Percentiles rank a stretch among this genome's conserved stretches.
Conservation (phyloP, 1,140 invertebrate species). For the Pteromalus puparum region DNA sequence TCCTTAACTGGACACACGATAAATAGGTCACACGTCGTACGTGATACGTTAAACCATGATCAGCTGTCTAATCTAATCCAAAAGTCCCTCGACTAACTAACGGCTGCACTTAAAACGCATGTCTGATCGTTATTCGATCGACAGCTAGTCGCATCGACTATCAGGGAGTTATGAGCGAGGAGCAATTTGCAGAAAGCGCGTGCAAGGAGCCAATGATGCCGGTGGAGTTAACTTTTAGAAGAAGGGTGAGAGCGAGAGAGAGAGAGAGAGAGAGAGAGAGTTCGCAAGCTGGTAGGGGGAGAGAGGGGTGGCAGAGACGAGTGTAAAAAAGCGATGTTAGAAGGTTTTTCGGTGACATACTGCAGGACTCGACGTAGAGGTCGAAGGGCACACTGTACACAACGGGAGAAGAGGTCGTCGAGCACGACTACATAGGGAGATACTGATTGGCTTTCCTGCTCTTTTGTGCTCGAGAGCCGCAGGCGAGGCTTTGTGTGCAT, state of each 20-base stretch:
- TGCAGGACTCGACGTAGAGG: not conserved
- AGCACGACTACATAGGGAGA: not conserved
- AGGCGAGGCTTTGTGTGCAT: too few relatives aligned
- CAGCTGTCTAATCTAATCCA: not conserved
- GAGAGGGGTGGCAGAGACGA: conserved; percentile 17
- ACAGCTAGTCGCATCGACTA: conserved; percentile 62
- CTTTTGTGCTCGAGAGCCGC: not conserved
- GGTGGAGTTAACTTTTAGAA: conserved; percentile 69
- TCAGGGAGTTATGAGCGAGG: conserved; percentile 67
- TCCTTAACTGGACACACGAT: too few relatives aligned
- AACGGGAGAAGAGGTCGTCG: not conserved
- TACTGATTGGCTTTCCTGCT: not conserved
- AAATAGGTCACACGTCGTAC: too few relatives aligned
- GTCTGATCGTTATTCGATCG: conserved; percentile 33
- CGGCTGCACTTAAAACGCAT: conserved; percentile 37
- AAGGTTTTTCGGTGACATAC: not conserved
- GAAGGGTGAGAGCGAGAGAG: conserved; percentile 49
- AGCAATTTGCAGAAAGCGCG: conserved; percentile 70
- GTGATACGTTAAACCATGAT: too few relatives aligned
- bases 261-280: conserved; percentile 19
- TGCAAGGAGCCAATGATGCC: conserved; percentile 73
- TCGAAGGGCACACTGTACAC: not conserved
- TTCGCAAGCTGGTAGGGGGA: conserved; percentile 49
- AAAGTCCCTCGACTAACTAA: not conserved
- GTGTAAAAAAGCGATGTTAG: not conserved